Conservation (phyloP, 2,888 invertebrate species). For the Amblyjoppa fuscipennis region DNA sequence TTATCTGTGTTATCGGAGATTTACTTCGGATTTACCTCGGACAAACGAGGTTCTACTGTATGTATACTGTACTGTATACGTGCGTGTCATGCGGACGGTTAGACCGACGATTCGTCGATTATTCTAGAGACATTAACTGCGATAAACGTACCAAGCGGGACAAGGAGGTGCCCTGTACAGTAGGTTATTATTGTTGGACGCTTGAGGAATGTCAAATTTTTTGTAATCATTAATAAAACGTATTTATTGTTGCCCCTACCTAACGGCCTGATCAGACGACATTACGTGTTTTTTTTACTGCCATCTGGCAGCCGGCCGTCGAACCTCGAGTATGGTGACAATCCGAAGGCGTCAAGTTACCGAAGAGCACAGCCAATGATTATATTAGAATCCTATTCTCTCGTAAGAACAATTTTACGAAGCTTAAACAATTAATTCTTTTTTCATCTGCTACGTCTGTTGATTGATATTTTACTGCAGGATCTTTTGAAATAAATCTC, state of each 20-base stretch:
- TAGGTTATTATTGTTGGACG: not conserved
- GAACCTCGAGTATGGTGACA: not conserved
- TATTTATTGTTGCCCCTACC: conserved; percentile 16
- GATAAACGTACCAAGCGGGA: not conserved
- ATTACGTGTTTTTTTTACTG: not conserved
- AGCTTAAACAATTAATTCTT: no score
- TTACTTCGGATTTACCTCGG: no score
- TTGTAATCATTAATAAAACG: conserved; percentile 21
- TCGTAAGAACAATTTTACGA: no score
- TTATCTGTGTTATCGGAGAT: no score
- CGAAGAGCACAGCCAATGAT: not conserved
- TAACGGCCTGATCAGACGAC: conserved; percentile 1
- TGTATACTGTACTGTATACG: not conserved
- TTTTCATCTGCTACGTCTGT: no score
- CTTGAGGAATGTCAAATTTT: not conserved
- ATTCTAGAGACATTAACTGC: not conserved
- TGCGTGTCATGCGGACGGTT: conserved; percentile 1
- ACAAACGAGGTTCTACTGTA: not conserved
- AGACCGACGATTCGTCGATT: not conserved
- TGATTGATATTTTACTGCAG: no score
- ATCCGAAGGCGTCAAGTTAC: not conserved
- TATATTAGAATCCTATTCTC: no score
- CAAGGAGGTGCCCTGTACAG: not conserved
- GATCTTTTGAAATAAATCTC: no score
- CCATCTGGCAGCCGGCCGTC: not conserved